phyloP scores from a whole-genome alignment of 2,113 vertebrate genomes.

The Panthera tigris region DNA sequence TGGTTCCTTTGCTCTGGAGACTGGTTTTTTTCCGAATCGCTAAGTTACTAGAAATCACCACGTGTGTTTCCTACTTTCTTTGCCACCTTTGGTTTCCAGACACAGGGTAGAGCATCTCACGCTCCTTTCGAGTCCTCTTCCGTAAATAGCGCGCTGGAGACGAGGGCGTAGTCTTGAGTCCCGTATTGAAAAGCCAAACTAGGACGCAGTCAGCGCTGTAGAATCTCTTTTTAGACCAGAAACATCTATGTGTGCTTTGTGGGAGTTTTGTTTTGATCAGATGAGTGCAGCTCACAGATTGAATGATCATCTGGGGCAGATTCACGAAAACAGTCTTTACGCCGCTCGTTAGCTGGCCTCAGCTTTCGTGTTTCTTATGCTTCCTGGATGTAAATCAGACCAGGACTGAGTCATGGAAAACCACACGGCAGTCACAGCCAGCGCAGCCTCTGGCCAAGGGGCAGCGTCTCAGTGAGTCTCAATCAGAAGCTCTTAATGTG shows the following conservation, averaged over 20 bases:
- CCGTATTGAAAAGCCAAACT: background rate
- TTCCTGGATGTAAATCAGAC: background rate
- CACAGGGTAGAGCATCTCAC: background rate
- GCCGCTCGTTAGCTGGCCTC: constrained; percentile 24
- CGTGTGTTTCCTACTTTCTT: background rate
- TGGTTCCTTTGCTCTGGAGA: background rate
- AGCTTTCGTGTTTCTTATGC: background rate
- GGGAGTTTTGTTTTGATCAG: constrained; percentile 51
- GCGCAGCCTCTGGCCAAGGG: background rate
- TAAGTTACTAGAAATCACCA: background rate
- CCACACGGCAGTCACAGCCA: background rate
- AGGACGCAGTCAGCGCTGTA: background rate
- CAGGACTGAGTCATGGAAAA: background rate
- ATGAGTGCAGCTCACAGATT: constrained; percentile 5
- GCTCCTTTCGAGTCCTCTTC: background rate
- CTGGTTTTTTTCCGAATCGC: background rate
- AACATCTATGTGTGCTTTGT: constrained; percentile 22
- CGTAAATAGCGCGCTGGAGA: background rate
- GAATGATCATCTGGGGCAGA: background rate
- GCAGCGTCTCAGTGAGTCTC: background rate
- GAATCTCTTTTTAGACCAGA: constrained; percentile 8
- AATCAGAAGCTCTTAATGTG: background rate
- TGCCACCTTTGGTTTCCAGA: background rate
- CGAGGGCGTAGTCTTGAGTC: background rate
- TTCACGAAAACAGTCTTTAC: constrained; percentile 20